Evolutionary conservation across 2,888 invertebrate genomes (phyloP).

Genomic region (Eristalis intricaria): DNA sequence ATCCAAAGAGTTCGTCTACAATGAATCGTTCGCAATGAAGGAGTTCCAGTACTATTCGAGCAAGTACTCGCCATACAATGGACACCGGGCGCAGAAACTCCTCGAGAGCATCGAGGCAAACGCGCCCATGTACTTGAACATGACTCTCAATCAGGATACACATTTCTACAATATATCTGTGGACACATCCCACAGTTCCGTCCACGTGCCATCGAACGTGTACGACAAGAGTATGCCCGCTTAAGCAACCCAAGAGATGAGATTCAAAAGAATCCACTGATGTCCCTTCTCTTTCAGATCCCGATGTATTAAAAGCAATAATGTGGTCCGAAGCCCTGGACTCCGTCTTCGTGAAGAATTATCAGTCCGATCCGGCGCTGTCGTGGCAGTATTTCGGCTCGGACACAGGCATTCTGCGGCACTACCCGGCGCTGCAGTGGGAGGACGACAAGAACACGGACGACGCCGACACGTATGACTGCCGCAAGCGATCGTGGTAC

Average conservation of each 20-base stretch:
- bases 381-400: constrained; percentile 99
- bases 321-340: constrained; percentile 95
- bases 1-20: constrained; percentile 85
- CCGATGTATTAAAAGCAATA: constrained; percentile 88
- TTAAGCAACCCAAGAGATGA: constrained; percentile 64
- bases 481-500: constrained; percentile 96
- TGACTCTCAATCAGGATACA: constrained; percentile 86
- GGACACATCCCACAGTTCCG: constrained; percentile 90
- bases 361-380: constrained; percentile 92
- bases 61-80: constrained; percentile 86
- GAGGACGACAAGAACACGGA: constrained; percentile 79
- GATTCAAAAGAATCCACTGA: not conserved
- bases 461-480: constrained; percentile 92
- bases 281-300: constrained; percentile 77
- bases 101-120: constrained; percentile 77
- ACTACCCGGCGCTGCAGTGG: constrained; percentile 94
- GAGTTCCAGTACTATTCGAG: constrained; percentile 87
- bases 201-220: constrained; percentile 97
- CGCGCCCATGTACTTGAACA: constrained; percentile 82
- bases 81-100: constrained; percentile 76
- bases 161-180: constrained; percentile 93
- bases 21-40: constrained; percentile 78
- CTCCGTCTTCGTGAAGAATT: constrained; percentile 91
- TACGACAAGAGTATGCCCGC: constrained; percentile 87
- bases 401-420: constrained; percentile 94